These are phyloP conservation scores for Diadema setosum DNA, from an alignment of 35 echinoderm and acorn worm genomes.

Conservation along the genomic window DNA sequence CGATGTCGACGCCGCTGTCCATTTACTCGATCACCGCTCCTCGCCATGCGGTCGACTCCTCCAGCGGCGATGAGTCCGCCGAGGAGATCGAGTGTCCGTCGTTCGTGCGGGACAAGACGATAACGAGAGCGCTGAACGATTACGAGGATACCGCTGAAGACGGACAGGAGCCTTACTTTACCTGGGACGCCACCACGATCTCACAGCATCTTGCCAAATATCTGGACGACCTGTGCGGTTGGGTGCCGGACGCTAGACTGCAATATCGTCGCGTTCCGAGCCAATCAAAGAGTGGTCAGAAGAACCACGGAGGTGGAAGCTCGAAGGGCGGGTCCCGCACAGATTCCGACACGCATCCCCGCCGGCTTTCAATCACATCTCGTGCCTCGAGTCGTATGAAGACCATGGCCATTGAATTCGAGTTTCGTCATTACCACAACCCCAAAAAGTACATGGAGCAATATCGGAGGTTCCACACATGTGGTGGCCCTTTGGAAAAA, in stretches of 20 bases:
- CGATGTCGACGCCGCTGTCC: no score
- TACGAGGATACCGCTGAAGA: constrained; percentile 29
- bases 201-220: constrained; percentile 40
- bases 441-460: constrained; percentile 84
- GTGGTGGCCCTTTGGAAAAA: constrained; percentile 82
- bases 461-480: constrained; percentile 81
- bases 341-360: neutral
- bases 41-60: neutral
- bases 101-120: constrained; percentile 14
- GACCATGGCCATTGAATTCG: constrained; percentile 21
- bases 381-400: neutral
- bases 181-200: constrained; percentile 4
- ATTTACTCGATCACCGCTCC: no score
- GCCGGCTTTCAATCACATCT: neutral
- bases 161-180: neutral
- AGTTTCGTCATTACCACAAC: constrained; percentile 80
- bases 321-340: neutral
- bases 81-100: constrained; percentile 8
- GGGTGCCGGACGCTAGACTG: constrained; percentile 46
- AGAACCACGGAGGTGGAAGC: neutral
- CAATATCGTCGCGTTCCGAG: constrained; percentile 35
- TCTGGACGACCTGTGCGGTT: constrained; percentile 54
- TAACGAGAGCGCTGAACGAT: constrained; percentile 10
- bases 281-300: neutral
- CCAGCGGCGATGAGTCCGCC: neutral